Evolutionary conservation across 2,797 vertebrate genomes (phyloP), one percentile per base, ranked within the genome.

Genomic region (Hyperoplus lanceolatus): DNA sequence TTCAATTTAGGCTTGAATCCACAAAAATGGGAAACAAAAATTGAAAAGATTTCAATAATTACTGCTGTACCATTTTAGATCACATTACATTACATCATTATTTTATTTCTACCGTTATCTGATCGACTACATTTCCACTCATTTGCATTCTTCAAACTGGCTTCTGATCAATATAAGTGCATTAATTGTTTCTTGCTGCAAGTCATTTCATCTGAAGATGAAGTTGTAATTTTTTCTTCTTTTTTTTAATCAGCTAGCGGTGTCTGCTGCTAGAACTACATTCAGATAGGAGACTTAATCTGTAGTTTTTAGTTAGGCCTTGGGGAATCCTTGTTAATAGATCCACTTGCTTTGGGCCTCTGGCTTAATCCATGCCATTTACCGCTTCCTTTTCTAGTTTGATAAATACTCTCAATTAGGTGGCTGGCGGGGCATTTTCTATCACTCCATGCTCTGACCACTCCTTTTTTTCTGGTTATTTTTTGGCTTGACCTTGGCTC

Each of bases 351-450:
- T 89, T 81, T 76, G 81, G 92, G 93, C 94, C 93, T 95, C 93
- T 95, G 93, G 94, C 93, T 92, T 93, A 93, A 94, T 94, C 91
- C 92, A 91, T 87, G 84, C 90, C 92, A 93, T 94, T 94, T 94
- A 93, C 84, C 76, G 89, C 93, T 94, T 94, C 93, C 92, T 93
- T 62, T 90, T 79, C 88, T 91, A 91, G 90, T 94, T 95, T 93
- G 91, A 84, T 95, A 95, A 95, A 95, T 92, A 92, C 86, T 93
- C 81, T 92, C 93, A 95, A 95, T 95, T 94, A 95, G 89, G 86
- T 92, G 83, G 88, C 93, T 93, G 84, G 81, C 74, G 72, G 91
- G 89, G 89, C 83, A 91, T 91, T 92, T 92, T 87, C 75, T 86
- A 88, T 80, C 85, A 75, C 71, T 89, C 80, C 83, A 60, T 80